phyloP scores from a whole-genome alignment of 2,113 vertebrate species.

The Columba livia region DNA sequence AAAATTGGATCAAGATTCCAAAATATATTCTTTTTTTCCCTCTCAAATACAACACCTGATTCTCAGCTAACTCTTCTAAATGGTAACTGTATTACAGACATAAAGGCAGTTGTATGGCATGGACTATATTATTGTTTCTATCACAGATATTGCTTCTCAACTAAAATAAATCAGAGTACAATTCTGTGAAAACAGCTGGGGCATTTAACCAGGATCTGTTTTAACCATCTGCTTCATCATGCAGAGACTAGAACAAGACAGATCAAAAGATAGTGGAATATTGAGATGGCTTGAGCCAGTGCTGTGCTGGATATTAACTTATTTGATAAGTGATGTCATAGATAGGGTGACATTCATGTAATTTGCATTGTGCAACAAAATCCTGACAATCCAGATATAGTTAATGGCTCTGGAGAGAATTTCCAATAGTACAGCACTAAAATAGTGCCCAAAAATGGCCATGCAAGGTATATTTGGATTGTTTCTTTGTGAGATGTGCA shows the following conservation, averaged over 20 bases:
- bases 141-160: not conserved
- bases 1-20: not conserved
- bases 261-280: not conserved
- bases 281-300: not conserved
- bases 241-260: not conserved
- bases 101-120: too few species aligned
- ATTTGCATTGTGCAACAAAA: not conserved
- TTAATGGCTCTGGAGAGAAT: not conserved
- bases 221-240: not conserved
- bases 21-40: not conserved
- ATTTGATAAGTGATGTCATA: not conserved
- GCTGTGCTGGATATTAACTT: not conserved
- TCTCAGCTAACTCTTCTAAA: not conserved
- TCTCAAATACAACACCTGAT: not conserved
- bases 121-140: not conserved
- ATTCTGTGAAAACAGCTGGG: accelerated
- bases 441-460: not conserved
- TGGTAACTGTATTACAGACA: not conserved
- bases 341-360: accelerated
- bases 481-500: not conserved
- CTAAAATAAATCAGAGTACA: not conserved
- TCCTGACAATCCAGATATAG: not conserved
- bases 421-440: not conserved
- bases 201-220: not conserved
- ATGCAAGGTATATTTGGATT: not conserved